phyloP scores from a whole-genome alignment of 2,113 vertebrate species.

The Chunga burmeisteri region DNA sequence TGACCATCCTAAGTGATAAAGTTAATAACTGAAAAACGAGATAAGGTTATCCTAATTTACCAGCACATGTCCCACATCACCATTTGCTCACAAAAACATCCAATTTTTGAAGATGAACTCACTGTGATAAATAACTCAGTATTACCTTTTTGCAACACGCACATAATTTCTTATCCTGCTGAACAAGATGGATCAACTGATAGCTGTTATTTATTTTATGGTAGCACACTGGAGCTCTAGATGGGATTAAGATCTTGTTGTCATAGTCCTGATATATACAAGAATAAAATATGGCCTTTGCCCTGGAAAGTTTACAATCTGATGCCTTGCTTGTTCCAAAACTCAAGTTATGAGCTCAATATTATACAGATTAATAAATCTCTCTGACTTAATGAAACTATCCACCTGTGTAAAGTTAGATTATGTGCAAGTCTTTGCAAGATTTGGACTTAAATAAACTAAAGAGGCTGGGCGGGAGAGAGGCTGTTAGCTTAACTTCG shows the following conservation, averaged over 20 bases:
- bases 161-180: constrained; percentile 24
- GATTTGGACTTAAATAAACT: constrained; percentile 2
- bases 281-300: constrained; percentile 45
- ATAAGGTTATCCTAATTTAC: background rate
- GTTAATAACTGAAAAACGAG: background rate
- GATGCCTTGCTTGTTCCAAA: constrained; percentile 44
- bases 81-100: background rate
- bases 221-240: background rate
- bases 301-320: constrained; percentile 41
- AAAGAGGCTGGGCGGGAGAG: background rate
- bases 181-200: constrained; percentile 29
- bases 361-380: constrained; percentile 44
- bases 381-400: constrained; percentile 35
- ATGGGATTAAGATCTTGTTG: constrained; percentile 53
- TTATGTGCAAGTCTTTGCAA: constrained; percentile 10
- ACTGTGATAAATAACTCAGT: constrained; percentile 9
- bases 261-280: constrained; percentile 38
- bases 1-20: background rate
- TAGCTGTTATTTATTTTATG: constrained; percentile 44
- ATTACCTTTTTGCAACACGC: background rate
- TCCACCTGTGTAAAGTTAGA: constrained; percentile 50
- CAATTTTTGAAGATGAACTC: constrained; percentile 20
- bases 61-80: background rate
- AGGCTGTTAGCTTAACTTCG: background rate
- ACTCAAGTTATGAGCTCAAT: background rate